phyloP scores from a whole-genome alignment of 2,113 vertebrate species.

The Ursus arctos region DNA sequence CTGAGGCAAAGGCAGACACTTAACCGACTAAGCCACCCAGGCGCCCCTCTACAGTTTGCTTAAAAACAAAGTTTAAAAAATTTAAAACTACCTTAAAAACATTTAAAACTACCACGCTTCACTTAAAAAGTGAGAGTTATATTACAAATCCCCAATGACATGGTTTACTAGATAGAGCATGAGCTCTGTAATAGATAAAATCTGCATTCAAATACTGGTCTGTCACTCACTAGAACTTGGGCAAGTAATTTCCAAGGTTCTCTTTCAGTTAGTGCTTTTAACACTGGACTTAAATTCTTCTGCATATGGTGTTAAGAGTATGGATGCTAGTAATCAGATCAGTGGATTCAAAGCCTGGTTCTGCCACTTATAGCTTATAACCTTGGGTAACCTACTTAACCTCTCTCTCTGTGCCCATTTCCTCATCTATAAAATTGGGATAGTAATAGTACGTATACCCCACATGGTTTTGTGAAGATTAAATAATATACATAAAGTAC shows the following conservation, averaged over 20 bases:
- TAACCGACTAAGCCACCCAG: not conserved
- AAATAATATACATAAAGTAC: conserved; percentile 7
- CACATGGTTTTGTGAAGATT: not conserved
- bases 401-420: not conserved
- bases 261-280: conserved; percentile 11
- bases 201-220: not conserved
- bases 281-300: not conserved
- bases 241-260: conserved; percentile 7
- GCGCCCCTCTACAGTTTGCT: not conserved
- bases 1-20: not conserved
- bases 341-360: not conserved
- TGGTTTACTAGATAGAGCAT: not conserved
- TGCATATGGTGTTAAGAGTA: not conserved
- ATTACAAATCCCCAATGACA: not conserved
- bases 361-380: not conserved
- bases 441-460: not conserved
- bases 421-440: not conserved
- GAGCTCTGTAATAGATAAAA: conserved; percentile 6
- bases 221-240: not conserved
- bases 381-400: not conserved
- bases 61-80: not conserved
- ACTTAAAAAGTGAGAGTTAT: not conserved
- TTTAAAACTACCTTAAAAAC: not conserved
- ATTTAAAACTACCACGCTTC: not conserved
- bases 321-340: not conserved